Conservation (phyloP, 2,888 invertebrate genomes). For the Belgica antarctica region DNA sequence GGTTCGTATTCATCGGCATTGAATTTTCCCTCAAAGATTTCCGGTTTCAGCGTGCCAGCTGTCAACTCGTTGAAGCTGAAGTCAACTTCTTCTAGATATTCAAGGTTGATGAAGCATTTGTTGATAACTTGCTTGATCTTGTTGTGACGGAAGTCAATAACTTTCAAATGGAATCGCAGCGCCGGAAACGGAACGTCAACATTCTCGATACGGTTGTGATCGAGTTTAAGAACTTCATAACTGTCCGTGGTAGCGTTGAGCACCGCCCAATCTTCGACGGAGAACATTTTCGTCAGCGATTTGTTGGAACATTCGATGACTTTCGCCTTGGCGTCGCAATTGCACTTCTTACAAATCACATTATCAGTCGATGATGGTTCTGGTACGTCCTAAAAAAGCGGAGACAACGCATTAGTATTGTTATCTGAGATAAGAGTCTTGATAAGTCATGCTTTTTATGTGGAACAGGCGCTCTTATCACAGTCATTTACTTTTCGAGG, state of each 20-base stretch:
- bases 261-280: conserved; percentile 58
- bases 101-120: conserved; percentile 64
- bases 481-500: neutral
- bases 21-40: conserved; percentile 63
- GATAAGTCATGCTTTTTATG: neutral
- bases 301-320: conserved; percentile 60
- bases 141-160: conserved; percentile 64
- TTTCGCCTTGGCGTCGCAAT: conserved; percentile 54
- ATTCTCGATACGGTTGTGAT: conserved; percentile 50
- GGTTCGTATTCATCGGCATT: conserved; percentile 48
- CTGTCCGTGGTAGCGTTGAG: conserved; percentile 45
- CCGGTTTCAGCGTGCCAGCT: conserved; percentile 60
- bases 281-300: conserved; percentile 58
- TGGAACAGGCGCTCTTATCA: conserved; percentile 8
- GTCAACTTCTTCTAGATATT: conserved; percentile 63
- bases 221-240: conserved; percentile 49
- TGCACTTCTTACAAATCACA: conserved; percentile 59
- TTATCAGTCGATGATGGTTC: neutral
- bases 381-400: neutral
- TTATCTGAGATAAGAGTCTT: neutral
- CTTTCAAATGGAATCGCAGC: conserved; percentile 53
- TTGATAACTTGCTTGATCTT: conserved; percentile 62
- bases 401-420: neutral
- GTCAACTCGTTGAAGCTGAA: conserved; percentile 69
- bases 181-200: conserved; percentile 56